Base-by-base conservation (phyloP, 1,140 invertebrate genomes). In the Drosophila parvula region DNA sequence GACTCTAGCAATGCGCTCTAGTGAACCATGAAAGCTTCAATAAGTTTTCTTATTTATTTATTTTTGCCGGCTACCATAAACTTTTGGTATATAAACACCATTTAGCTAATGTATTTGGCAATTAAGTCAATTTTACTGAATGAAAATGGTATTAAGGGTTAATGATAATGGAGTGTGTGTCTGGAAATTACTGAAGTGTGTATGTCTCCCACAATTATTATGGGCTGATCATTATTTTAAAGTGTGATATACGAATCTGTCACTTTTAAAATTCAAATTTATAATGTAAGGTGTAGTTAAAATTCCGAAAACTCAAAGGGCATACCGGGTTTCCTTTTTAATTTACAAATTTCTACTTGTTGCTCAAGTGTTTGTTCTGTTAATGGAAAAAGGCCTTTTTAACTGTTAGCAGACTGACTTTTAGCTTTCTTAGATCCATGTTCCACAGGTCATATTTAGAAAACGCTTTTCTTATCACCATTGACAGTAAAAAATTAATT, bases 201-300 rank as follows among this genome's bases (percentile, higher is more conserved):
- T 45, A 64, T 61, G 32, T 36, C n/a, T 58, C 28, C 28, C 57
- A 61, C 30, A 44, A 64, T 36, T 61, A 62, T 44, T 11, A 18
- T 32, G 9, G 6, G 11, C 32, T 36, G 32, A 53, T 27, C 50
- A 38, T 53, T 36, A 38, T 18, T 30, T 14, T 27, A 27, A 56
- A 40, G 34, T 38, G 48, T 56, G 9, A 55, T 61, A 38, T 38
- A 10, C 22, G 27, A 0, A 1, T 14, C 4, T 22, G 4, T 36
- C 16, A 22, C 11, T 32, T 58, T 45, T 5, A 16, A 10, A 55
- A 16, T 4, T 14, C 0, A 7, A 27, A 38, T 16, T 11, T 11
- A 38, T 12, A 10, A 14, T 40, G 5, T 41, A 41, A 18, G 3
- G 43, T n/a, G 16, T 28, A 34, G 10, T 27, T 32, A 18, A 36